Evolutionary conservation across 2,797 vertebrate species (phyloP), one percentile per base, ranked within the genome.

Genomic region (Luscinia megarhynchos): DNA sequence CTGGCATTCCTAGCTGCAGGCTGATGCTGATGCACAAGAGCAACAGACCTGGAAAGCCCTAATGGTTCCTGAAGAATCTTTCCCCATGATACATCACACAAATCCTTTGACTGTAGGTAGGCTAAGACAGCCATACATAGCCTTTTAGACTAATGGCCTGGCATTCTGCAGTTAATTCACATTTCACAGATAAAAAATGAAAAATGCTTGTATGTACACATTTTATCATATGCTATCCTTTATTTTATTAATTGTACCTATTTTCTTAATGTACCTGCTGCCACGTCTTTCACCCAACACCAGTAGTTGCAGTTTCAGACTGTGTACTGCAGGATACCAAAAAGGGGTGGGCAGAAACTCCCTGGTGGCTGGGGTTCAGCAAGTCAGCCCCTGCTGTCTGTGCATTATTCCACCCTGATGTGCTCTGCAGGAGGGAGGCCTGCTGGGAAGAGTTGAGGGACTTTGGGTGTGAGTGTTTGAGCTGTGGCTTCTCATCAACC

Each of bases 221-320:
- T 91, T 98, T 97, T 98, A 98, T 96, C 96, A 93, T 97, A 97
- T 97, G 95, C 95, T 96, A 97, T 85, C 80, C 95, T 98, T 97
- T 98, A 97, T 97, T 97, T 97, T 98, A 98, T 95, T 96, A 95
- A 94, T 97, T 91, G 95, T 97, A 96, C 94, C 96, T 97, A 89
- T 98, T 97, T 98, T 97, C 95, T 96, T 97, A 97, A 97, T 95
- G 72, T 96, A 96, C 83, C 91, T 95, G 92, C 96, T 97, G 91
- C 91, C 97, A 97, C 27, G 10, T 86, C 84, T 96, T 89, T 87
- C 95, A 94, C 67, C 51, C 86, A 73, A 48, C 82, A 83, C 72
- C 80, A 89, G 79, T 94, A 90, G 83, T 14, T 93, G 67, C 91
- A 86, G 73, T 90, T 91, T 94, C 96, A 95, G 81, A 74, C 30